A percentile compares a stretch with the other conserved stretches of the same genome.
Evolutionary conservation across 2,888 invertebrate genomes (phyloP).

Genomic region (Eilema griseolum): DNA sequence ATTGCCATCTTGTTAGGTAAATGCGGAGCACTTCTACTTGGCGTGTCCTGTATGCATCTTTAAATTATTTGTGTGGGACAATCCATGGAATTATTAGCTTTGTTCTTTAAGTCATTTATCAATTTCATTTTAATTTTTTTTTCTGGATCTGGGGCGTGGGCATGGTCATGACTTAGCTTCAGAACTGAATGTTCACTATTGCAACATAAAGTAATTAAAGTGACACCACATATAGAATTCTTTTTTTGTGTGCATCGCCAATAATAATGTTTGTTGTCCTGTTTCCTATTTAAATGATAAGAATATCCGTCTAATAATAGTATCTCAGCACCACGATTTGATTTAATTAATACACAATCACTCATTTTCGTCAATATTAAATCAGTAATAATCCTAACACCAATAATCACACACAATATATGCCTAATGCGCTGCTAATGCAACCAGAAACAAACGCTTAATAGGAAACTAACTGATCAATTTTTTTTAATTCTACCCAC

Average conservation of each 20-base stretch:
- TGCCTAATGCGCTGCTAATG: too few species aligned
- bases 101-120: conserved; percentile 2
- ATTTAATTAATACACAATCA: too few species aligned
- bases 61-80: not conserved
- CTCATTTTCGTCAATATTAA: too few species aligned
- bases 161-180: not conserved
- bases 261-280: not conserved
- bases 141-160: conserved; percentile 4
- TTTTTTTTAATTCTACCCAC: too few species aligned
- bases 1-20: conserved; percentile 4
- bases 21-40: conserved; percentile 1
- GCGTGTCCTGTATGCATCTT: not conserved
- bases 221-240: conserved; percentile 1
- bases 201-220: not conserved
- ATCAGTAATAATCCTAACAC: too few species aligned
- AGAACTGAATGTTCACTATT: not conserved
- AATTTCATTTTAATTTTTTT: conserved; percentile 4
- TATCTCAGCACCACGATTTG: too few species aligned
- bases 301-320: not conserved
- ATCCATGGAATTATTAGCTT: conserved; percentile 1
- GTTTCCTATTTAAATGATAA: conserved; percentile 15
- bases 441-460: too few species aligned
- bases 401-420: too few species aligned
- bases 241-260: conserved; percentile 2
- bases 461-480: too few species aligned